Evolutionary conservation across 1,140 invertebrate species (phyloP), one percentile per base, ranked within the genome.

Genomic region (Drosophila subobscura): DNA sequence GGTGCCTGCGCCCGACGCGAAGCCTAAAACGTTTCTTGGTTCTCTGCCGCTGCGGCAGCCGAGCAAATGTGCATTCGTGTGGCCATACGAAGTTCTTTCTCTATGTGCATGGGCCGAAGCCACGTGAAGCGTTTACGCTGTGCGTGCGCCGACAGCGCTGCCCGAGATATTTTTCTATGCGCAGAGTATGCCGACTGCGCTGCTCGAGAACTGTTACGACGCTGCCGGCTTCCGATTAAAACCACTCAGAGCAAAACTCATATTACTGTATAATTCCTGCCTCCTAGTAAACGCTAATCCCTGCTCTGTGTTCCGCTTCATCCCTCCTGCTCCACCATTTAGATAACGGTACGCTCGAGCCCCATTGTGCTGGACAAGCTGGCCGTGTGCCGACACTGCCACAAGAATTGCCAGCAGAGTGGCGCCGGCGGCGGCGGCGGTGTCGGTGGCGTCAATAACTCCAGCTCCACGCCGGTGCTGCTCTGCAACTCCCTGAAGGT

Each of bases 271-370:
- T 20, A 22, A n/a, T 10, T 8, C 25, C 4, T n/a, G 44, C 49
- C 57, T 16, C 23, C 41, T 27, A 0, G 47, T 54, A 42, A 10
- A 49, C 45, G 73, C 79, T 74, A 66, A 72, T 54, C 44, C 55
- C 46, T 42, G 52, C 67, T 61, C 51, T 47, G 29, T 47, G 41
- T 49, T 41, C 25, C 46, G 49, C 10, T 8, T 51, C 14, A 29
- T 44, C 23, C 25, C 12, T 5, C 14, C n/a, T 37, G 37, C 59
- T 20, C 5, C 29, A n/a, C 16, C n/a, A n/a, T 7, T 4, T 56
- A 95, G 94, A 94, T 95, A 55, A 95, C 94, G 16, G 94, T 95
- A 41, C 92, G 94, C 79, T 95, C 94, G 16, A 95, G 94, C 90
- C 94, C 94, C 57, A 91, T 91, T 60, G 84, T 94, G 55, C 93